These are phyloP conservation scores for Laticauda laticaudata DNA, from an alignment of 2,113 vertebrate genomes.

Conservation along the genomic window DNA sequence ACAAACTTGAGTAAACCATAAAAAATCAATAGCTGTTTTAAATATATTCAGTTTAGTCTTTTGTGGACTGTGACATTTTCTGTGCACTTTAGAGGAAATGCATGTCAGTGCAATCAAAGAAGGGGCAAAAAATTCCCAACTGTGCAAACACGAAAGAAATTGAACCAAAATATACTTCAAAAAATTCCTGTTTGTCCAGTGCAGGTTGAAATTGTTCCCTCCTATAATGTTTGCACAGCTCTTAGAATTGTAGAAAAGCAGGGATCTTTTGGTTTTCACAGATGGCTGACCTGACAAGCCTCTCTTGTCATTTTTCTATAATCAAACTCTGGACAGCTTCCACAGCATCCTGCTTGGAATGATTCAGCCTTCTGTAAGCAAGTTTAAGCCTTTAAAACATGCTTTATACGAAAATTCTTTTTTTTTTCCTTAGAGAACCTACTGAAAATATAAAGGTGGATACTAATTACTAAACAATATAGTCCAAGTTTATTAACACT, in stretches of 20 bases:
- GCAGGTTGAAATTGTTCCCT: conserved; percentile 65
- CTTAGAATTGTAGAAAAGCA: conserved; percentile 64
- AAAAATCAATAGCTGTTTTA: conserved; percentile 47
- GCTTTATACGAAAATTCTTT: conserved; percentile 32
- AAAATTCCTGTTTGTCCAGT: conserved; percentile 70
- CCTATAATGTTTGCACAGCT: conserved; percentile 67
- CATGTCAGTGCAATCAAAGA: conserved; percentile 64
- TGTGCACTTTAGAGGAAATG: conserved; percentile 62
- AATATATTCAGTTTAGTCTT: conserved; percentile 52
- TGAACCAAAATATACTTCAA: conserved; percentile 70
- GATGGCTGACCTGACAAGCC: conserved; percentile 68
- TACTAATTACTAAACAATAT: not conserved
- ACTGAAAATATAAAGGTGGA: not conserved
- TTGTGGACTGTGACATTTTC: conserved; percentile 49
- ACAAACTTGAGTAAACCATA: conserved; percentile 22
- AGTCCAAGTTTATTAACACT: not conserved
- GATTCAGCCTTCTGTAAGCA: conserved; percentile 27
- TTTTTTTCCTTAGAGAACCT: conserved; percentile 49
- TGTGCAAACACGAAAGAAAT: conserved; percentile 72
- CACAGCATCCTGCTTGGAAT: conserved; percentile 64
- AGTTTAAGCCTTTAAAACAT: conserved; percentile 54
- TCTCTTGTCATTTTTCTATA: conserved; percentile 60
- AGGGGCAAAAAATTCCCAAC: conserved; percentile 62
- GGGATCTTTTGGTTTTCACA: conserved; percentile 66
- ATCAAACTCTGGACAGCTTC: conserved; percentile 59